Percentiles rank a stretch among this genome's conserved stretches.
These are phyloP conservation scores for Spisula subtruncata DNA, from an alignment of 2,888 invertebrate genomes.

Conservation along the genomic window DNA sequence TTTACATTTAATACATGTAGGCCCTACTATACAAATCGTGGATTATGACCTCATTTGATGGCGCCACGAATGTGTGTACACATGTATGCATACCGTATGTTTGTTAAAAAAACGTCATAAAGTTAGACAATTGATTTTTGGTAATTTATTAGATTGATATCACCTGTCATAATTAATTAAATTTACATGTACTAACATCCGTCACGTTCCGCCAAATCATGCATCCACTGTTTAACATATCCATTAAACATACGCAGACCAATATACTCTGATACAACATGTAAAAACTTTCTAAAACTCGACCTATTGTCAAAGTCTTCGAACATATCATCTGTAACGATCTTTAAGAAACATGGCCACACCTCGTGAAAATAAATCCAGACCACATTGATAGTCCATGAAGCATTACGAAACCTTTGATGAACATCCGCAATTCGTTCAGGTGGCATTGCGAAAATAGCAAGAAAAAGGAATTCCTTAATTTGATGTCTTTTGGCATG, in stretches of 20 bases:
- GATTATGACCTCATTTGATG: too few species aligned
- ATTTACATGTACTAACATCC: too few species aligned
- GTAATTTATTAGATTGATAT: too few species aligned
- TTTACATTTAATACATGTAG: too few species aligned
- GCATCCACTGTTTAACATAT: background rate
- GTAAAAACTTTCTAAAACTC: background rate
- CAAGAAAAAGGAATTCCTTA: constrained; percentile 13
- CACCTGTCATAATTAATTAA: too few species aligned
- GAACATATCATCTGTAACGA: background rate
- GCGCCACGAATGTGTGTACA: too few species aligned
- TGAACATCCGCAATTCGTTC: background rate
- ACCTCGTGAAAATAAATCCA: constrained; percentile 11
- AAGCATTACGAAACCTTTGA: background rate
- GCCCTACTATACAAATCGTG: too few species aligned
- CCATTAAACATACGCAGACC: background rate
- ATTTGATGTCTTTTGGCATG: background rate
- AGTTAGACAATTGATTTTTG: too few species aligned
- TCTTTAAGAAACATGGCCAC: constrained; percentile 4
- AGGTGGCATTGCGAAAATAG: background rate
- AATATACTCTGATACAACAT: constrained; percentile 5
- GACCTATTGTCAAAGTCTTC: constrained; percentile 24
- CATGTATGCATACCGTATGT: too few species aligned
- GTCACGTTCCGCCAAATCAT: background rate
- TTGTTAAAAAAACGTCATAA: too few species aligned
- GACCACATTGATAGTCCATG: background rate